Percentiles rank a stretch among this genome's conserved stretches.
These are phyloP conservation scores for Ptychochromis oligacanthus DNA, from an alignment of 2,113 vertebrate species.

Conservation along the genomic window DNA sequence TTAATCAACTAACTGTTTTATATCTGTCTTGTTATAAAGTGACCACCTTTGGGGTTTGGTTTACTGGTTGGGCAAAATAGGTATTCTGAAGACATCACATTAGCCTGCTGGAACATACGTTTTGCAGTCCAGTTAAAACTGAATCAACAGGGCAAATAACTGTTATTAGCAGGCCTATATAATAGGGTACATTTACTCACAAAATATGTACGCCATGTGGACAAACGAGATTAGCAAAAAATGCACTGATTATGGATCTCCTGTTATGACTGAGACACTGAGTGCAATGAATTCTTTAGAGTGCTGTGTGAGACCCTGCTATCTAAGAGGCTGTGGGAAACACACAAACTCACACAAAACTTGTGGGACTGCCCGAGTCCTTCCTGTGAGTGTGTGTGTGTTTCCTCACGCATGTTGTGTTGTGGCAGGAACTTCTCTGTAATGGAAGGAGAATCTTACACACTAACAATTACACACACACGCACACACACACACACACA, in stretches of 20 bases:
- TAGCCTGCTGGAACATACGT: too few species aligned
- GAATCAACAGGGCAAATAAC: too few species aligned
- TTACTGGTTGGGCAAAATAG: too few species aligned
- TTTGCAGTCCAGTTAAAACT: too few species aligned
- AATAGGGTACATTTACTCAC: background rate
- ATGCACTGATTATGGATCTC: background rate
- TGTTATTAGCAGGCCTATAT: too few species aligned
- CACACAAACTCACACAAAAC: background rate
- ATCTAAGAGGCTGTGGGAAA: conserved; percentile 39
- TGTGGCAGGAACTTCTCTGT: conserved; percentile 25
- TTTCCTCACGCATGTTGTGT: conserved; percentile 22
- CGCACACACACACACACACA: too few species aligned
- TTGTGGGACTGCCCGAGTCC: conserved; percentile 15
- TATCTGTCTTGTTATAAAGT: too few species aligned
- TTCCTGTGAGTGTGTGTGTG: conserved; percentile 37
- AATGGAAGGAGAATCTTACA: conserved; percentile 18
- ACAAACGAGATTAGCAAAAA: background rate
- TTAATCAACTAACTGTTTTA: too few species aligned
- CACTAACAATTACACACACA: background rate
- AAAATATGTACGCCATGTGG: background rate
- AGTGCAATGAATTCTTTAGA: conserved; percentile 9
- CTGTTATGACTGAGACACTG: conserved; percentile 15
- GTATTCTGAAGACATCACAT: too few species aligned
- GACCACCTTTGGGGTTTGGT: too few species aligned
- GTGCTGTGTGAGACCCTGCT: background rate